Percentiles rank a stretch among this genome's conserved stretches.
Conservation (phyloP, 2,113 vertebrate genomes). For the Telmatochromis sp. region DNA sequence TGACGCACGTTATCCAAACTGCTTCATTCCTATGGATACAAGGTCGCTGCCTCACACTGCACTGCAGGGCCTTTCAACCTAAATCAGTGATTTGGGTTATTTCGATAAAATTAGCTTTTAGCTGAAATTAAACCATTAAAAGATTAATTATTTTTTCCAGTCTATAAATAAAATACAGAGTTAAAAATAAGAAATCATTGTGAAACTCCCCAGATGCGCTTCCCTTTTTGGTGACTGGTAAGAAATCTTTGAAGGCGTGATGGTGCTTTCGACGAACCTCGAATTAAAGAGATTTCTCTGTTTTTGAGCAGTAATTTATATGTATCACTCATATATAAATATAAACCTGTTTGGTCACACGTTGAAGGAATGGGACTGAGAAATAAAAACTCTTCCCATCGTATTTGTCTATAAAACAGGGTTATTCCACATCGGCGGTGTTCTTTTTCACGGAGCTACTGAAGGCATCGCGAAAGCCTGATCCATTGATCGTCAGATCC, state of each 20-base stretch:
- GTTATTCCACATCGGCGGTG: background rate
- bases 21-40: background rate
- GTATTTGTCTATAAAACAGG: background rate
- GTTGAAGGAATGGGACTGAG: background rate
- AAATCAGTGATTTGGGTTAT: background rate
- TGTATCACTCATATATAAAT: background rate
- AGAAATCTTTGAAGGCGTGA: background rate
- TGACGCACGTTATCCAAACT: background rate
- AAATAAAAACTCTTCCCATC: background rate
- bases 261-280: background rate
- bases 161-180: background rate
- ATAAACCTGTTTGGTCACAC: background rate
- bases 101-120: background rate
- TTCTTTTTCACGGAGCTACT: background rate
- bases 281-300: background rate
- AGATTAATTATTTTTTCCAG: background rate
- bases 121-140: background rate
- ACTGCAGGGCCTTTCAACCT: background rate
- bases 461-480: slow-evolving; percentile 37
- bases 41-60: background rate
- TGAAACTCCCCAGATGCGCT: background rate
- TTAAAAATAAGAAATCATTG: background rate
- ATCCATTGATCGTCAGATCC: slow-evolving; percentile 48
- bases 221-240: background rate
- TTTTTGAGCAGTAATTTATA: background rate